Percentiles rank a stretch among this genome's conserved stretches.
phyloP scores from a whole-genome alignment of 2,888 invertebrate genomes.

The Calliopum simillimum region DNA sequence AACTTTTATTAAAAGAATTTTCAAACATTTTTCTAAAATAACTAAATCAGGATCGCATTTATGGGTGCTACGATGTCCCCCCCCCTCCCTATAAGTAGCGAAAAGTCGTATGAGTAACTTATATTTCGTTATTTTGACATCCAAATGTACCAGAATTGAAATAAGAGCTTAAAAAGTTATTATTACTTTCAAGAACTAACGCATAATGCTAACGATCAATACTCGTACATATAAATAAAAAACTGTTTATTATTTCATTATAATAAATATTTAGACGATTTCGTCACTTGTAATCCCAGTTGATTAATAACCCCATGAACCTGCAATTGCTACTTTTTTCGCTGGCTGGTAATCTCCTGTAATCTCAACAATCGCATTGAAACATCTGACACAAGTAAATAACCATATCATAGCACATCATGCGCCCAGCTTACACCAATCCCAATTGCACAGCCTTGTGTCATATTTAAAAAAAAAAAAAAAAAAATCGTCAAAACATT shows the following conservation, averaged over 20 bases:
- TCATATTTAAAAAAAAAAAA: constrained; percentile 44
- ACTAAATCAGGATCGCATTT: too few species aligned
- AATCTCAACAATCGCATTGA: constrained; percentile 31
- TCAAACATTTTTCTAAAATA: too few species aligned
- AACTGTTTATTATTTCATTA: constrained; percentile 28
- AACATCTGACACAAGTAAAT: constrained; percentile 35
- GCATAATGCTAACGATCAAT: background rate
- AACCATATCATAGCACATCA: background rate
- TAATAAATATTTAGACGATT: constrained; percentile 25
- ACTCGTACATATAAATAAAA: constrained; percentile 6
- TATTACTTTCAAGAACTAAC: too few species aligned
- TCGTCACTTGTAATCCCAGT: constrained; percentile 29
- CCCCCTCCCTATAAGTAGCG: too few species aligned
- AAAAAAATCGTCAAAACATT: constrained; percentile 49
- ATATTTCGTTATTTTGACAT: too few species aligned
- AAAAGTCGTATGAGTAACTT: too few species aligned
- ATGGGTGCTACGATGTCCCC: too few species aligned
- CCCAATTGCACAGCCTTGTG: constrained; percentile 40
- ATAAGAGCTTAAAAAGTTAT: too few species aligned
- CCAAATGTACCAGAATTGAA: too few species aligned
- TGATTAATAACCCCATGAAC: constrained; percentile 36
- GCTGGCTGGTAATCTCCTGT: constrained; percentile 19
- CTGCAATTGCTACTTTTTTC: constrained; percentile 32
- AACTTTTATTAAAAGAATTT: too few species aligned
- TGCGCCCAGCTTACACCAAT: constrained; percentile 6